Evolutionary conservation across 2,888 invertebrate species (phyloP).

Genomic region (Dicyrtoma fusca): DNA sequence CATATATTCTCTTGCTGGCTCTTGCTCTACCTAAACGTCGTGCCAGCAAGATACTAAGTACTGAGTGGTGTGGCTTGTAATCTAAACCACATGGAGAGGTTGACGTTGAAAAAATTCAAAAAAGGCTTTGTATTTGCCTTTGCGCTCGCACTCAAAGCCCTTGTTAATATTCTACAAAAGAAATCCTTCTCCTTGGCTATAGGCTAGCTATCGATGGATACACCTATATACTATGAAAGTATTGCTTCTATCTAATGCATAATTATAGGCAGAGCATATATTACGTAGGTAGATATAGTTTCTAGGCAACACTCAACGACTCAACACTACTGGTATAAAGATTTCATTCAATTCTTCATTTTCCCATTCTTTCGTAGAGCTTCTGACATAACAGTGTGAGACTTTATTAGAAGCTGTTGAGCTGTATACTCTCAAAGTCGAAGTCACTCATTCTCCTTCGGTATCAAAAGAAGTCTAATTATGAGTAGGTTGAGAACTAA

Average conservation of each 20-base stretch:
- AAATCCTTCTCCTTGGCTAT: neutral
- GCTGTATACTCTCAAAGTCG: neutral
- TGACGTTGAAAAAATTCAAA: constrained; percentile 13
- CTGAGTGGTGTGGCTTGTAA: constrained; percentile 24
- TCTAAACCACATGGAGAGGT: constrained; percentile 32
- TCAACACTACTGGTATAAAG: no score
- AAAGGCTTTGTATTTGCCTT: constrained; percentile 14
- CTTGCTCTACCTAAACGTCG: neutral
- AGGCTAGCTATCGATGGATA: no score
- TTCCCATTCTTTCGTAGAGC: neutral
- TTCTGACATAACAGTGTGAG: no score
- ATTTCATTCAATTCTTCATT: neutral
- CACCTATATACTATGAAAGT: no score
- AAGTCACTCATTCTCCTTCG: neutral
- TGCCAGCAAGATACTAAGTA: constrained; percentile 4
- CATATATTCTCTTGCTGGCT: neutral
- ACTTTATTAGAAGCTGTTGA: neutral
- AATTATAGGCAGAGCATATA: no score
- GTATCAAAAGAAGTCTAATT: constrained; percentile 29
- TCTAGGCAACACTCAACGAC: no score
- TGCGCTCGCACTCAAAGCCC: constrained; percentile 5
- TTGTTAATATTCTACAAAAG: constrained; percentile 33
- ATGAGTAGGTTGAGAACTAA: constrained; percentile 21
- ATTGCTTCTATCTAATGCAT: no score
- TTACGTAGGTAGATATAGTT: no score